Conservation (phyloP, 2,113 vertebrate species). For the Ptilonorhynchus violaceus region DNA sequence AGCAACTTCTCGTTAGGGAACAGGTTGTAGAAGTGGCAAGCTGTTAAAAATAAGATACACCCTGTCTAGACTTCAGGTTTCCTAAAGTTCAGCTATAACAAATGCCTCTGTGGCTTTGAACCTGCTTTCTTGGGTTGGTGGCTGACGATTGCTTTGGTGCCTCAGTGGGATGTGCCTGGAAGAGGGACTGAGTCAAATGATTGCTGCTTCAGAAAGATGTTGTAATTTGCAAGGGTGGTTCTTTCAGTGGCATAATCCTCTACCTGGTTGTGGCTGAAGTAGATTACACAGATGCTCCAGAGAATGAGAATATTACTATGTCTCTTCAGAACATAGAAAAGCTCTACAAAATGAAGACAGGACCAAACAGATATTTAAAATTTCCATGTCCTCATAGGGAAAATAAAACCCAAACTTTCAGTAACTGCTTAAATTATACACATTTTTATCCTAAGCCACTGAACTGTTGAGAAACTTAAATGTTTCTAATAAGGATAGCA, state of each 20-base stretch:
- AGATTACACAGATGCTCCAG: not conserved
- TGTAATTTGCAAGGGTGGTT: not conserved
- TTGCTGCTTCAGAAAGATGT: not conserved
- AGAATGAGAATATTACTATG: not conserved
- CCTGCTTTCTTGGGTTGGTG: not conserved
- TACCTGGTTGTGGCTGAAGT: not conserved
- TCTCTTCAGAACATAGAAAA: not conserved
- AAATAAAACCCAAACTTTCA: constrained; percentile 10
- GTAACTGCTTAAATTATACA: not conserved
- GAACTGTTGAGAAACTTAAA: not conserved
- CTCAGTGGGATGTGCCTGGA: not conserved
- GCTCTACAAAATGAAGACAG: not conserved
- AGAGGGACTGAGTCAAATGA: not conserved
- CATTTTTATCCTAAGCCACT: not conserved
- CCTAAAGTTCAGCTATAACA: not conserved
- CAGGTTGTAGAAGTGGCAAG: not conserved
- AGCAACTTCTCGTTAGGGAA: not conserved
- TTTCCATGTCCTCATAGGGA: not conserved
- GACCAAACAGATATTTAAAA: not conserved
- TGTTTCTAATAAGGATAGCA: not conserved
- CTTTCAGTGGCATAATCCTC: not conserved
- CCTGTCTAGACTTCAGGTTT: constrained; percentile 2
- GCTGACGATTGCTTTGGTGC: not conserved
- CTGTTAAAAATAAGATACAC: constrained; percentile 4
- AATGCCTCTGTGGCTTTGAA: not conserved